Conservation (phyloP, 2,888 invertebrate genomes). For the Zonitis immaculata region DNA sequence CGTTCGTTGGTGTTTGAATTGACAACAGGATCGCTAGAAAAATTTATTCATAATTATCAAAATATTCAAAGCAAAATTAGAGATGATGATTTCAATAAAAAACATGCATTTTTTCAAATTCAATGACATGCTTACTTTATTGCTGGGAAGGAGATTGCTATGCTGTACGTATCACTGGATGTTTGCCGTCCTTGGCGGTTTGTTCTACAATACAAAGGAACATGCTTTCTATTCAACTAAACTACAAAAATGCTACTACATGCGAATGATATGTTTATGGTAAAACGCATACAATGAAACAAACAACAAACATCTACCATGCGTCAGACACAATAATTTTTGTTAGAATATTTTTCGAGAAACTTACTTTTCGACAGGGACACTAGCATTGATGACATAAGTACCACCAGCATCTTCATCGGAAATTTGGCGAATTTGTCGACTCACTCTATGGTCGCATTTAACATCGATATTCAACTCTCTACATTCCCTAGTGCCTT, state of each 20-base stretch:
- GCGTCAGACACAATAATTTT: background rate
- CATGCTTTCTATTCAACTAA: conserved; percentile 44
- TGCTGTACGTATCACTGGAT: conserved; percentile 84
- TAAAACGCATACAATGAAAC: background rate
- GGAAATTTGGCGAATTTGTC: conserved; percentile 61
- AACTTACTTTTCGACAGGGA: conserved; percentile 84
- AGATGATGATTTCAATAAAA: conserved; percentile 7
- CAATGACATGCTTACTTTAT: conserved; percentile 67
- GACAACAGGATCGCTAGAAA: conserved; percentile 81
- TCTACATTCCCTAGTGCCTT: conserved; percentile 85
- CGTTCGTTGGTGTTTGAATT: conserved; percentile 84
- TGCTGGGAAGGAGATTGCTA: conserved; percentile 89
- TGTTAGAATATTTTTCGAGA: background rate
- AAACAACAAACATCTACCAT: background rate
- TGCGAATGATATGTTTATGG: conserved; percentile 21
- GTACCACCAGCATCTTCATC: conserved; percentile 68
- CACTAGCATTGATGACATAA: conserved; percentile 75
- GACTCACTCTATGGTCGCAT: conserved; percentile 73
- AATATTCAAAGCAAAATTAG: background rate
- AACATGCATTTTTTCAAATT: conserved; percentile 21
- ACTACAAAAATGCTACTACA: conserved; percentile 27
- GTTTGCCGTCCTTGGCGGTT: conserved; percentile 80
- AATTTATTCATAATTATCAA: conserved; percentile 2
- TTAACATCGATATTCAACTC: conserved; percentile 87
- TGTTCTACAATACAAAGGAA: conserved; percentile 56